These are phyloP conservation scores for Leistus spinibarbis DNA, from an alignment of 2,888 invertebrate genomes.

Conservation along the genomic window DNA sequence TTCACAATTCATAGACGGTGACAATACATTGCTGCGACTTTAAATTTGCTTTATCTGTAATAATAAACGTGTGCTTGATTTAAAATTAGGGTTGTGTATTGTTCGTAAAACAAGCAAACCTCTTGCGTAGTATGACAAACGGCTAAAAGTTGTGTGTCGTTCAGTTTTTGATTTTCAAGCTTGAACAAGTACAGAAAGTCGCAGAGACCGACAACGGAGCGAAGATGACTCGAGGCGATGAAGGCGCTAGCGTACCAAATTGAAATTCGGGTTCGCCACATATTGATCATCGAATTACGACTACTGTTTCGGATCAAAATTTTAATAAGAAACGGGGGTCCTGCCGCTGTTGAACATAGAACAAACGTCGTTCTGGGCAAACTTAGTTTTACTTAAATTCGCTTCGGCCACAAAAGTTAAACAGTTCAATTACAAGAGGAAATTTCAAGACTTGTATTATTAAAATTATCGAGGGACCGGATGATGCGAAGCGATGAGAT, in stretches of 20 bases:
- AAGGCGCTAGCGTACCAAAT: not conserved
- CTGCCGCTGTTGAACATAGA: not conserved
- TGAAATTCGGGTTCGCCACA: conserved; percentile 13
- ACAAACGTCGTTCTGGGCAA: conserved; percentile 29
- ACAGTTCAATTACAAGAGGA: conserved; percentile 35
- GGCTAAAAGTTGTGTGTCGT: not conserved
- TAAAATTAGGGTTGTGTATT: not conserved
- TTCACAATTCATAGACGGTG: too few species aligned
- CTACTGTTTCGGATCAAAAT: conserved; percentile 30
- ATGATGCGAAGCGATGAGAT: not conserved
- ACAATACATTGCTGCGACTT: too few species aligned
- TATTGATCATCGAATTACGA: conserved; percentile 32
- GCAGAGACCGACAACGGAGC: not conserved
- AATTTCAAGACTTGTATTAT: conserved; percentile 29
- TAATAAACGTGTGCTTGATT: not conserved
- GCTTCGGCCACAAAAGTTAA: conserved; percentile 34
- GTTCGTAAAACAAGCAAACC: not conserved
- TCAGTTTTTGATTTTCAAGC: conserved; percentile 2
- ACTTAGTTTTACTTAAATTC: conserved; percentile 34
- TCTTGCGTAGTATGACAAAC: not conserved
- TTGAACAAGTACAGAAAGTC: not conserved
- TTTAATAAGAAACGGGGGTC: conserved; percentile 31
- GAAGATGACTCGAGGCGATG: conserved; percentile 2
- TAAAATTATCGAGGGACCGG: conserved; percentile 18
- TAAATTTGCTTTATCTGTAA: not conserved